phyloP scores from a whole-genome alignment of 2,888 invertebrate genomes.

The Sarcophaga rosellei region DNA sequence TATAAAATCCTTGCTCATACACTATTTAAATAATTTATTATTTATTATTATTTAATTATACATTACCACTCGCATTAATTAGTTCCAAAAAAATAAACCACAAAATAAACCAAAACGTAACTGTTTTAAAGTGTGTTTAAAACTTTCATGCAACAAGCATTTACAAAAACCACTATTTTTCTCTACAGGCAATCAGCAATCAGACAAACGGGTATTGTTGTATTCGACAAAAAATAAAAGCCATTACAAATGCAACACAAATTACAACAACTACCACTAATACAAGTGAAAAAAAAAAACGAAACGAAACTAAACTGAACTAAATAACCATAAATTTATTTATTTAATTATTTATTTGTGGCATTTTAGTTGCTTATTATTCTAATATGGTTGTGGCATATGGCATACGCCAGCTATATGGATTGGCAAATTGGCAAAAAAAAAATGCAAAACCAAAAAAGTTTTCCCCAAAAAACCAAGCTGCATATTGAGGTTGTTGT shows the following conservation, averaged over 20 bases:
- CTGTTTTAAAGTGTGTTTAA: slow-evolving; percentile 36
- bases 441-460: neutral
- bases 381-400: slow-evolving; percentile 16
- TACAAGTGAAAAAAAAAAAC: neutral
- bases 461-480: neutral
- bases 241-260: slow-evolving; percentile 35
- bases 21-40: slow-evolving; percentile 37
- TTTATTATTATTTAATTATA: slow-evolving; percentile 55
- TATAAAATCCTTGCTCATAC: neutral
- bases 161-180: neutral
- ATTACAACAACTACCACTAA: neutral
- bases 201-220: neutral
- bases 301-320: slow-evolving; percentile 35
- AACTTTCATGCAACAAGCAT: neutral
- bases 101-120: slow-evolving; percentile 56
- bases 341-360: slow-evolving; percentile 61
- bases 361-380: slow-evolving; percentile 46
- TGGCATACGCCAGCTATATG: neutral
- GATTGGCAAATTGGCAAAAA: neutral
- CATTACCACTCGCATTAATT: slow-evolving; percentile 56
- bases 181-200: neutral
- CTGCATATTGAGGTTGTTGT: neutral
- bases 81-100: slow-evolving; percentile 52
- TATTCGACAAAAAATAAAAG: neutral
- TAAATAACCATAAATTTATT: slow-evolving; percentile 57